A percentile compares a stretch with the other conserved stretches of the same genome.
Conservation (phyloP, 2,113 vertebrate species). For the Micromys minutus region DNA sequence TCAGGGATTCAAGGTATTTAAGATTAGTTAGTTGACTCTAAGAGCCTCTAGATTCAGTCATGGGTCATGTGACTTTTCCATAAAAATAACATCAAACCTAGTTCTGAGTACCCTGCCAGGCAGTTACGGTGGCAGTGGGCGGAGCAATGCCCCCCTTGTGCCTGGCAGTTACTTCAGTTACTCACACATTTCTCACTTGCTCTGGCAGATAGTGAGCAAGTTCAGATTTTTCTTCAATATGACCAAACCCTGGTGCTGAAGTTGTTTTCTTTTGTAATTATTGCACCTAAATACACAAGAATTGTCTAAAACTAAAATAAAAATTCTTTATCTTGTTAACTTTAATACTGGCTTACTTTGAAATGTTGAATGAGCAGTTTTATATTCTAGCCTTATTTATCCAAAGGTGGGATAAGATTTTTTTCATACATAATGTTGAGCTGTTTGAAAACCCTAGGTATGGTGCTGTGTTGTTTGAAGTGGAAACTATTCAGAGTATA, state of each 20-base stretch:
- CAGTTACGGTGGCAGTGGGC: too few species aligned
- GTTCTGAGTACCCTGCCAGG: background rate
- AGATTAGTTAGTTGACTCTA: background rate
- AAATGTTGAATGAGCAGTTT: conserved; percentile 23
- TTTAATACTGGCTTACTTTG: conserved; percentile 8
- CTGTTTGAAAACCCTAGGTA: conserved; percentile 11
- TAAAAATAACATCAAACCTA: background rate
- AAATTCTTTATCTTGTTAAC: background rate
- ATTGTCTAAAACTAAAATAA: conserved; percentile 30
- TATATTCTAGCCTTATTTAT: conserved; percentile 22
- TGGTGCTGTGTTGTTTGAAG: conserved; percentile 25
- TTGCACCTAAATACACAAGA: conserved; percentile 52
- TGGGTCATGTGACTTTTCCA: background rate
- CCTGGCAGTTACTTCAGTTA: background rate
- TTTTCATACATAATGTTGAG: conserved; percentile 13
- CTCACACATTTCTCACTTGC: conserved; percentile 1
- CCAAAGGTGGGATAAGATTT: conserved; percentile 29
- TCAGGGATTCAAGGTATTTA: background rate
- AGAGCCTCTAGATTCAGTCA: background rate
- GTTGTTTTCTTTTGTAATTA: conserved; percentile 44
- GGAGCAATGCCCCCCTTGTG: too few species aligned
- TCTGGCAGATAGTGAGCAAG: conserved; percentile 30
- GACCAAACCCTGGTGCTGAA: conserved; percentile 50
- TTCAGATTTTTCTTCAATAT: conserved; percentile 54
- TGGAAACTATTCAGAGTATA: conserved; percentile 15